Percentiles rank a stretch among this genome's conserved stretches.
These are phyloP conservation scores for Lucifuga dentata DNA, from an alignment of 2,113 vertebrate genomes.

Conservation along the genomic window DNA sequence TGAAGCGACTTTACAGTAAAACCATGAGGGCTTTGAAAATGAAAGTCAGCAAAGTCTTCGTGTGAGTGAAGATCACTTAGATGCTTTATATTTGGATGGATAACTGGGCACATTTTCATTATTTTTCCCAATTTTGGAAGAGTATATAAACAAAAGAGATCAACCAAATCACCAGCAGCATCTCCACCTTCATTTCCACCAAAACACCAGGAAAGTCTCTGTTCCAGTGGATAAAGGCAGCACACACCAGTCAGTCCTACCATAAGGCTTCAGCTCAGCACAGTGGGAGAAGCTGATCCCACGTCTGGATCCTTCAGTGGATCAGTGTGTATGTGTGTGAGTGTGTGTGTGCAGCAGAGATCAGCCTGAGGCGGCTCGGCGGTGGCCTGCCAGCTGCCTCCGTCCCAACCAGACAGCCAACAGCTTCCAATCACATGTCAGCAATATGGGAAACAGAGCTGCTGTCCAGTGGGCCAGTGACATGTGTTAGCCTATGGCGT, in stretches of 20 bases:
- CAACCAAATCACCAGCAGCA: not conserved
- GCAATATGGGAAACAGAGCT: constrained; percentile 85
- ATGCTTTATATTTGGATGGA: not conserved
- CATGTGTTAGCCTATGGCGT: constrained; percentile 78
- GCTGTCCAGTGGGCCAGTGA: constrained; percentile 79
- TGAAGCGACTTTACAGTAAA: constrained; percentile 28
- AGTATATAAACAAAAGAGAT: not conserved
- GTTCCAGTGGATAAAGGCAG: constrained; percentile 35
- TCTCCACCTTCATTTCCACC: not conserved
- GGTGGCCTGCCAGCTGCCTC: constrained; percentile 83
- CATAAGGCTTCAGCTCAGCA: constrained; percentile 54
- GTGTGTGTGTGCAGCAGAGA: constrained; percentile 56
- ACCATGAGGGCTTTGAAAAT: constrained; percentile 36
- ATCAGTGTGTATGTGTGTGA: constrained; percentile 32
- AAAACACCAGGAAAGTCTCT: constrained; percentile 35
- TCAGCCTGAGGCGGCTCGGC: constrained; percentile 74
- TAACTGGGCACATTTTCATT: not conserved
- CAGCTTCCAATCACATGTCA: constrained; percentile 85
- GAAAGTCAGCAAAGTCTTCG: constrained; percentile 23
- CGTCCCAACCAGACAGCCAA: constrained; percentile 82
- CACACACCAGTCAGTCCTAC: constrained; percentile 44
- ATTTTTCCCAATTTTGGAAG: not conserved
- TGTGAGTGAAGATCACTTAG: too few relatives aligned
- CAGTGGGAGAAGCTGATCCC: constrained; percentile 54
- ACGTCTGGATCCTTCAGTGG: constrained; percentile 34